Evolutionary conservation across 2,888 invertebrate species (phyloP).

Genomic region (Thumatha senex): DNA sequence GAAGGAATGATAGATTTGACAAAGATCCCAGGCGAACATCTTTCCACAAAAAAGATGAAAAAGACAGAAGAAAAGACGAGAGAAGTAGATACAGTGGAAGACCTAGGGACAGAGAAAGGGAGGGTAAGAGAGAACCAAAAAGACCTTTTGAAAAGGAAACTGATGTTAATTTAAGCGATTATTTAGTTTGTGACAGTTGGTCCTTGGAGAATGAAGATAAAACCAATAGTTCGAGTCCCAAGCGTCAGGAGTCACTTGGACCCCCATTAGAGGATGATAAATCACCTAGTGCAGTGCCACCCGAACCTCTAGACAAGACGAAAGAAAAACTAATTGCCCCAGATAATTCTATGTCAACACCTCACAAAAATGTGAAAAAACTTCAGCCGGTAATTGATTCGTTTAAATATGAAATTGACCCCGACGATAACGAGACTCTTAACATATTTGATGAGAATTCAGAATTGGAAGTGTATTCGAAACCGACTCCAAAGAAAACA

Average conservation of each 20-base stretch:
- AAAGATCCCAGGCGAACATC: conserved; percentile 29
- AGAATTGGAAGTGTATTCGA: conserved; percentile 48
- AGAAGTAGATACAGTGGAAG: conserved; percentile 38
- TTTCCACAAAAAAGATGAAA: conserved; percentile 29
- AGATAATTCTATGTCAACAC: conserved; percentile 33
- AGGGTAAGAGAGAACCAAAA: conserved; percentile 29
- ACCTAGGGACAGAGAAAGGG: conserved; percentile 34
- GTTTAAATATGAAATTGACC: conserved; percentile 72
- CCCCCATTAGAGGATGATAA: neutral
- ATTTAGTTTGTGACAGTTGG: conserved; percentile 78
- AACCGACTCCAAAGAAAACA: conserved; percentile 37
- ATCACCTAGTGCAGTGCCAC: conserved; percentile 26
- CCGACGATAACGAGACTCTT: conserved; percentile 63
- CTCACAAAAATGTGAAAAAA: conserved; percentile 50
- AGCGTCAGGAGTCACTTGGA: conserved; percentile 8
- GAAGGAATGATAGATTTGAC: conserved; percentile 36
- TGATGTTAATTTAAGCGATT: conserved; percentile 69
- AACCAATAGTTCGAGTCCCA: conserved; percentile 54
- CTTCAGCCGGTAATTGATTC: conserved; percentile 71
- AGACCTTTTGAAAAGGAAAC: conserved; percentile 49
- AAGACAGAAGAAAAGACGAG: conserved; percentile 33
- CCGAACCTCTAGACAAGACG: conserved; percentile 27
- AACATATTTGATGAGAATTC: conserved; percentile 62
- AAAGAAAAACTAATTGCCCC: conserved; percentile 28
- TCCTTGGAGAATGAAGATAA: conserved; percentile 74